Evolutionary conservation across 2,888 invertebrate genomes (phyloP).

Genomic region (Synergus laeviventris): DNA sequence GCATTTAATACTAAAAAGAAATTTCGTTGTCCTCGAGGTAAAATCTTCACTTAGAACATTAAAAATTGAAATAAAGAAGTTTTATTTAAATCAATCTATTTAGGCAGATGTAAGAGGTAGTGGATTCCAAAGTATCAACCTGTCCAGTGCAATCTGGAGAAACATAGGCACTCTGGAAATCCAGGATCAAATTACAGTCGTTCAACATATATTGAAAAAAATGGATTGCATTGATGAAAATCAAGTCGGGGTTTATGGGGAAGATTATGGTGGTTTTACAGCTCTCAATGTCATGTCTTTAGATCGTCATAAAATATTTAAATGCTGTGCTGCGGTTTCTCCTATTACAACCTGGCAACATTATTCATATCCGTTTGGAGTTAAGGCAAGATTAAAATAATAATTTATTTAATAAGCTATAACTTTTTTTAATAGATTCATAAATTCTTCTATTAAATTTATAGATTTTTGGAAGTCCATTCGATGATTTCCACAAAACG

Average conservation of each 20-base stretch:
- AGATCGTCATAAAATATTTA: slow-evolving; percentile 18
- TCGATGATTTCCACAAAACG: not conserved
- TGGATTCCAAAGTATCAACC: slow-evolving; percentile 35
- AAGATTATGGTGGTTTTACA: slow-evolving; percentile 46
- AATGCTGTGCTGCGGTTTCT: slow-evolving; percentile 41
- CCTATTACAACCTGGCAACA: slow-evolving; percentile 44
- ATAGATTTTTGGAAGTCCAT: slow-evolving; percentile 12
- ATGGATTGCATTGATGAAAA: slow-evolving; percentile 35
- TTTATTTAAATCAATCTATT: not conserved
- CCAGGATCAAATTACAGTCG: slow-evolving; percentile 36
- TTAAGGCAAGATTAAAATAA: slow-evolving; percentile 14
- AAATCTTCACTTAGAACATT: not conserved
- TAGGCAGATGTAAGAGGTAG: slow-evolving; percentile 39
- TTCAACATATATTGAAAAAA: not conserved
- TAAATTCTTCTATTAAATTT: slow-evolving; percentile 1
- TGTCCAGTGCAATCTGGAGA: slow-evolving; percentile 5
- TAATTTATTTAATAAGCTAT: not conserved
- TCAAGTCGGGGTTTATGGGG: slow-evolving; percentile 37
- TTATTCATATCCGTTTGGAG: slow-evolving; percentile 42
- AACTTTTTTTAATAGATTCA: not conserved
- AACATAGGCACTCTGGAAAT: slow-evolving; percentile 36
- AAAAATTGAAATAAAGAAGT: not conserved
- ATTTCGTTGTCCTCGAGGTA: slow-evolving; percentile 44
- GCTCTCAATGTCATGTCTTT: slow-evolving; percentile 40
- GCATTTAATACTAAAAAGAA: slow-evolving; percentile 31